A percentile compares a stretch with the other conserved stretches of the same genome.
phyloP scores from a whole-genome alignment of 2,113 vertebrate genomes.

The Sorex fumeus region DNA sequence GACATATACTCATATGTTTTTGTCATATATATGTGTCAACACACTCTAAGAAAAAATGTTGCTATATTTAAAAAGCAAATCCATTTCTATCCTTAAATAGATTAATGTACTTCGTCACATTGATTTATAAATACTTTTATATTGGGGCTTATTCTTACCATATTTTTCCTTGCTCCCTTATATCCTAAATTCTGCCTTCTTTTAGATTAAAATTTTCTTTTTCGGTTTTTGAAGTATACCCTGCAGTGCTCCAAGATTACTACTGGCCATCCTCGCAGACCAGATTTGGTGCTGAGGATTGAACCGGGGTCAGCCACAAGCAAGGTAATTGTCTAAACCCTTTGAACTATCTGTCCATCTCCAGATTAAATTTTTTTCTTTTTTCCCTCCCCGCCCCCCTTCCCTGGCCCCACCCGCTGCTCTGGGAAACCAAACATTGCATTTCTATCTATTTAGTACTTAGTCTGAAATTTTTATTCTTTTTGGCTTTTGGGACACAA shows the following conservation, averaged over 20 bases:
- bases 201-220: background rate
- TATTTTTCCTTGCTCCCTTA: background rate
- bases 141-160: slow-evolving; percentile 20
- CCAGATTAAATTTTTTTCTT: too few relatives aligned
- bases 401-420: background rate
- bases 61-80: background rate
- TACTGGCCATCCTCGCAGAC: too few relatives aligned
- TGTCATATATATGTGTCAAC: too few relatives aligned
- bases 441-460: slow-evolving; percentile 21
- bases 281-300: too few relatives aligned
- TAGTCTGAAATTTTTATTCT: background rate
- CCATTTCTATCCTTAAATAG: slow-evolving; percentile 2
- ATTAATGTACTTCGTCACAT: background rate
- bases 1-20: too few relatives aligned
- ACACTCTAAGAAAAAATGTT: background rate
- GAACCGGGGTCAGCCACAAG: too few relatives aligned
- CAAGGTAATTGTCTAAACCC: too few relatives aligned
- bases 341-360: too few relatives aligned
- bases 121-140: slow-evolving; percentile 29
- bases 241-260: too few relatives aligned
- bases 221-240: background rate
- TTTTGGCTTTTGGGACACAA: too few relatives aligned
- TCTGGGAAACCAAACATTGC: slow-evolving; percentile 16
- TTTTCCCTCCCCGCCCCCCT: too few relatives aligned
- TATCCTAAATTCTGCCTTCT: background rate